Percentiles rank a stretch among this genome's conserved stretches.
These are phyloP conservation scores for Schizothorax lantsangensis DNA, from an alignment of 2,797 vertebrate genomes.

Conservation along the genomic window DNA sequence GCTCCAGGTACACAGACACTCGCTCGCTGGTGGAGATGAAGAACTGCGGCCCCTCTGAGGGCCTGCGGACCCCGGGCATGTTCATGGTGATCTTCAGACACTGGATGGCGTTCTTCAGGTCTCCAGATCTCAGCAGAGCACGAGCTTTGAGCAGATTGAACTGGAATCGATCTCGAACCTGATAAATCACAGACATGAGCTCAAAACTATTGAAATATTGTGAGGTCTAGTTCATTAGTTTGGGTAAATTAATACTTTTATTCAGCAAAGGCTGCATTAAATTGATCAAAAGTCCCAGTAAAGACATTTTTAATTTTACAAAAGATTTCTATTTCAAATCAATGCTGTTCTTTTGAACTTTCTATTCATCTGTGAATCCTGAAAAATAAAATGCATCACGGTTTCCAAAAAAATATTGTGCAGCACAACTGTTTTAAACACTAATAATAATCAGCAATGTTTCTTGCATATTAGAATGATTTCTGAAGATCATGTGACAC, in stretches of 20 bases:
- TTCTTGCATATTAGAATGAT: not conserved
- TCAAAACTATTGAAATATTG: not conserved
- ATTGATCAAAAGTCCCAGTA: not conserved
- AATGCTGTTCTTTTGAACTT: not conserved
- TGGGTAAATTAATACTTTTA: not conserved
- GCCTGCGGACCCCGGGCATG: slow-evolving; percentile 65
- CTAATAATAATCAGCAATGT: not conserved
- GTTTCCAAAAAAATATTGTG: not conserved
- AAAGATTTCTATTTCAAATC: not conserved
- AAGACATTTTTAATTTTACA: not conserved
- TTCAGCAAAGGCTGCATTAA: not conserved
- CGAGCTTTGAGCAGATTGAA: slow-evolving; percentile 79
- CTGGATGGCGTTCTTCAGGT: slow-evolving; percentile 73
- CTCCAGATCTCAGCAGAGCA: slow-evolving; percentile 72
- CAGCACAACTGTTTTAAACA: not conserved
- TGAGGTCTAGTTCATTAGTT: not conserved
- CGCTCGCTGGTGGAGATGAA: slow-evolving; percentile 65
- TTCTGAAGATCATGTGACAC: not conserved
- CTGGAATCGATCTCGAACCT: slow-evolving; percentile 77
- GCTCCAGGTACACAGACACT: slow-evolving; percentile 75
- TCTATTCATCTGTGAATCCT: not conserved
- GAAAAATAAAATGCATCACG: not conserved
- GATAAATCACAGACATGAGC: not conserved
- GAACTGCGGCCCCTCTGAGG: slow-evolving; percentile 54
- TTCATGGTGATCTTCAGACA: slow-evolving; percentile 73